phyloP scores from a whole-genome alignment of 2,113 vertebrate genomes.

The Pseudorhombus dupliciocellatus region DNA sequence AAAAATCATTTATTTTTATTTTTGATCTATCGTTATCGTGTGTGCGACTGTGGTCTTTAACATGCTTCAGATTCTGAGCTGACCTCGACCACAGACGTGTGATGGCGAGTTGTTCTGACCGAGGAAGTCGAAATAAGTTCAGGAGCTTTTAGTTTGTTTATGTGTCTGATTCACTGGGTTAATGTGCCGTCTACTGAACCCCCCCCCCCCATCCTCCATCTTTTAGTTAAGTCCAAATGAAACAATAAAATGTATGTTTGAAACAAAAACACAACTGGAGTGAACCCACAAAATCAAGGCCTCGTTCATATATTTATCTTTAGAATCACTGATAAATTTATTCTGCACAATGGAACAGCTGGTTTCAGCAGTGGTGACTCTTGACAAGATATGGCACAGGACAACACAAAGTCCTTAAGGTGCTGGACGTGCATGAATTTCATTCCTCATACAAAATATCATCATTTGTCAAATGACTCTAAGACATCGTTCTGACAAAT shows the following conservation, averaged over 20 bases:
- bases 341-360: too few species aligned
- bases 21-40: conserved; percentile 50
- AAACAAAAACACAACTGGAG: neutral
- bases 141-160: neutral
- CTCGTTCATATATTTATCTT: too few species aligned
- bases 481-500: too few species aligned
- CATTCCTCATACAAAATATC: too few species aligned
- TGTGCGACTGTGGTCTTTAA: conserved; percentile 10
- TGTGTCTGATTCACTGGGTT: conserved; percentile 62
- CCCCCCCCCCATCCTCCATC: neutral
- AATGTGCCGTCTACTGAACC: conserved; percentile 58
- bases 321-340: too few species aligned
- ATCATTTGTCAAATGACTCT: too few species aligned
- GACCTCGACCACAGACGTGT: conserved; percentile 43
- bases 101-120: neutral
- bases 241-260: neutral
- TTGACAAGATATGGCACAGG: too few species aligned
- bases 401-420: too few species aligned
- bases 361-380: too few species aligned
- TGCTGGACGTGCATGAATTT: too few species aligned
- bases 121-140: neutral
- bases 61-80: conserved; percentile 20
- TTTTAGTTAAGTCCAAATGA: conserved; percentile 33
- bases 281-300: too few species aligned
- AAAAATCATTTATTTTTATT: conserved; percentile 52